Evolutionary conservation across 2,888 invertebrate genomes (phyloP).

Genomic region (Archaeoteleia sp.): DNA sequence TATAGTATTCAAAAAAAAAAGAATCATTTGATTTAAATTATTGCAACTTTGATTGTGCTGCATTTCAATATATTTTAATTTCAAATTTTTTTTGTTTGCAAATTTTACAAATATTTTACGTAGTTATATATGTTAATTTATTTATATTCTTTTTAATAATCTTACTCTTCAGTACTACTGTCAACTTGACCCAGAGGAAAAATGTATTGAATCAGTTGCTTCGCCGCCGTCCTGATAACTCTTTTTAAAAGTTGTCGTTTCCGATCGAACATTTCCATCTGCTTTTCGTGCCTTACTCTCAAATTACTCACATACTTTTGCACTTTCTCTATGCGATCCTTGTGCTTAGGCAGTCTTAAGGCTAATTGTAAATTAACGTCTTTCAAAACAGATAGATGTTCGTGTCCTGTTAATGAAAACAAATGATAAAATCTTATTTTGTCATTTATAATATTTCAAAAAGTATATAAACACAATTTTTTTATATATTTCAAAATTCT

Average conservation of each 20-base stretch:
- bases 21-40: too few relatives aligned
- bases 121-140: background rate
- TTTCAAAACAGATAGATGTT: conserved; percentile 69
- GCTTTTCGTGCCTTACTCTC: conserved; percentile 76
- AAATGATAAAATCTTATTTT: too few relatives aligned
- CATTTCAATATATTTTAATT: background rate
- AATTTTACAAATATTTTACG: background rate
- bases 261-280: conserved; percentile 75
- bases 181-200: conserved; percentile 81
- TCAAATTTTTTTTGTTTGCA: background rate
- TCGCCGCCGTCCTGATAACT: conserved; percentile 77
- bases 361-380: conserved; percentile 74
- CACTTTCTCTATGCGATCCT: conserved; percentile 79
- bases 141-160: background rate
- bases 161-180: conserved; percentile 75
- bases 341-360: conserved; percentile 79
- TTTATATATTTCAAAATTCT: too few relatives aligned
- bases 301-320: conserved; percentile 78
- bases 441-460: conserved; percentile 10
- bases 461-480: too few relatives aligned
- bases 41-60: too few relatives aligned
- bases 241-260: conserved; percentile 78
- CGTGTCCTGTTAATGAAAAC: too few relatives aligned
- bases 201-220: conserved; percentile 81
- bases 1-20: too few relatives aligned